A percentile compares a stretch with the other conserved stretches of the same genome.
Conservation (phyloP, 2,888 invertebrate species). For the Gymnosoma rotundatum region DNA sequence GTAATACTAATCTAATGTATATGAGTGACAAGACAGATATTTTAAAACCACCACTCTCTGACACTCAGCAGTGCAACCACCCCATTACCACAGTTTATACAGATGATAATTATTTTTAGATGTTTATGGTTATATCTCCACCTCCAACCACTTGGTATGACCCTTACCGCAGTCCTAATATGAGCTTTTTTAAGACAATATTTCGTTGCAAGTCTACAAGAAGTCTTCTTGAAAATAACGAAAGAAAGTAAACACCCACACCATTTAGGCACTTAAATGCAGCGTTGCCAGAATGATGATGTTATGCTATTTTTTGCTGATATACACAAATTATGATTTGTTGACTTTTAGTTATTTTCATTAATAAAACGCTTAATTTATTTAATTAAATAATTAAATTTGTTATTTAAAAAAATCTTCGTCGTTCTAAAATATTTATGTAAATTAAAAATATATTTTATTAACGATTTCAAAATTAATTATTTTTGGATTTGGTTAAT, state of each 20-base stretch:
- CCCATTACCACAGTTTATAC: conserved; percentile 43
- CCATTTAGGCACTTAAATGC: conserved; percentile 1
- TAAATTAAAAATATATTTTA: too few species aligned
- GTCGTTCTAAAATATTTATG: too few species aligned
- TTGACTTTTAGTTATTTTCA: not conserved
- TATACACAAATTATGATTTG: not conserved
- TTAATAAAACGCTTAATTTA: too few species aligned
- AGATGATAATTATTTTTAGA: conserved; percentile 67
- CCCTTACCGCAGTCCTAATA: conserved; percentile 23
- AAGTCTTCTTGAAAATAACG: conserved; percentile 9
- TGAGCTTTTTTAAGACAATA: conserved; percentile 26
- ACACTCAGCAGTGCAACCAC: not conserved
- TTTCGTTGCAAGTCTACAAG: conserved; percentile 17
- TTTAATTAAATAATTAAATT: too few species aligned
- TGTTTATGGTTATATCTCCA: conserved; percentile 26
- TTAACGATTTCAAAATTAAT: too few species aligned
- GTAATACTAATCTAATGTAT: not conserved
- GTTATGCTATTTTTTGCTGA: not conserved
- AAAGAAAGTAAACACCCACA: conserved; percentile 26
- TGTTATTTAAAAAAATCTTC: too few species aligned
- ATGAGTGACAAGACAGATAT: conserved; percentile 31
- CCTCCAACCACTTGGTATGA: conserved; percentile 29
- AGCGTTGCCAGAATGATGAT: conserved; percentile 16
- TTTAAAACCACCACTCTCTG: conserved; percentile 15
- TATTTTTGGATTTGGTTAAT: too few species aligned